Evolutionary conservation across 1,140 invertebrate species (phyloP).

Genomic region (Hylaeus anthracinus): DNA sequence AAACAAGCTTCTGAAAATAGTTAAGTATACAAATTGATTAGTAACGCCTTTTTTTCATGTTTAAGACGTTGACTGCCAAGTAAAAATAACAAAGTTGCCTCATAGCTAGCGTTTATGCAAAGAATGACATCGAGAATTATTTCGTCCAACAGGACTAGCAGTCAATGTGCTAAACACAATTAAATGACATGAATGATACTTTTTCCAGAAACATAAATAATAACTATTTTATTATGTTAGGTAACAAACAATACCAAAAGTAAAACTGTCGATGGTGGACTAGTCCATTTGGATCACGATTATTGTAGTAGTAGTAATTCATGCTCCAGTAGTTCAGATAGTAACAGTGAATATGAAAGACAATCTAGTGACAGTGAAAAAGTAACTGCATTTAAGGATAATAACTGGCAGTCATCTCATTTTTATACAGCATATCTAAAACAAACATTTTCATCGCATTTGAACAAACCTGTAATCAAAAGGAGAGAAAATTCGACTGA

Average conservation of each 20-base stretch:
- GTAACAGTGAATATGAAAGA: conserved; percentile 54
- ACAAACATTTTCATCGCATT: conserved; percentile 4
- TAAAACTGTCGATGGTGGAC: conserved; percentile 57
- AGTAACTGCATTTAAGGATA: conserved; percentile 28
- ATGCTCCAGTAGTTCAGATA: conserved; percentile 38
- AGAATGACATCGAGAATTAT: no score
- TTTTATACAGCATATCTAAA: conserved; percentile 25
- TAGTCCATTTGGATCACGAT: conserved; percentile 81
- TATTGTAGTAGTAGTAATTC: conserved; percentile 77
- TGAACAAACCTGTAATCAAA: conserved; percentile 12
- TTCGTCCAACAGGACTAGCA: no score
- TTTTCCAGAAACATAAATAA: not conserved
- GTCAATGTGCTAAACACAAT: not conserved
- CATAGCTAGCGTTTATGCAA: no score
- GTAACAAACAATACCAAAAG: conserved; percentile 46
- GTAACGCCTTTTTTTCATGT: not conserved
- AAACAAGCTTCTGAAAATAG: conserved; percentile 75
- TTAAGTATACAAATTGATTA: conserved; percentile 31
- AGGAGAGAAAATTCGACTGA: conserved; percentile 51
- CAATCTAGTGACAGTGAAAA: conserved; percentile 51
- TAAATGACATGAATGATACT: not conserved
- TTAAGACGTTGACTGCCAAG: no score
- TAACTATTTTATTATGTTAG: conserved; percentile 35
- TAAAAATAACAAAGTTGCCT: no score
- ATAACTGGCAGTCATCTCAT: conserved; percentile 14